Evolutionary conservation across 2,888 invertebrate genomes (phyloP), one percentile per base, ranked within the genome.

Genomic region (Arrhopalites spinosus): DNA sequence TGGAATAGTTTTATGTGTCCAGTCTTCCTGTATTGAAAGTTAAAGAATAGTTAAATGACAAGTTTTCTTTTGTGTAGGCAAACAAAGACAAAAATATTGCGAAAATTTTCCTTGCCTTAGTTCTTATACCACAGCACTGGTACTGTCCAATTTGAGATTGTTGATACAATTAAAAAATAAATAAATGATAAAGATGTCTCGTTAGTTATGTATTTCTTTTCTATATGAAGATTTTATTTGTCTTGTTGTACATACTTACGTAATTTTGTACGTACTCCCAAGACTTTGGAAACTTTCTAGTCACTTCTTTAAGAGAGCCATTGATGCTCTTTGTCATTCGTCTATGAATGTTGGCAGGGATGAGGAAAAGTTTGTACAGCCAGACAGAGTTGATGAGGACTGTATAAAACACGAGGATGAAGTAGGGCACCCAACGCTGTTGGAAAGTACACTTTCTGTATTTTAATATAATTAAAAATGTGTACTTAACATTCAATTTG

Each of bases 391-490:
- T 53, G 1, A 69, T n/a, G 15, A 69, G 11, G 8, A 69, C 50
- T 0, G 50, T 50, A 53, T 53, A 69, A 7, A 17, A 8, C 1
- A 69, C 2, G 7, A 50, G 29, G 1, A 53, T 20, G 7, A 69
- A 27, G 45, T 53, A 69, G 27, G 69, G 69, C 25, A 53, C 11
- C 69, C 69, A 69, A 11, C 69, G 69, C 69, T 69, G 27, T n/a
- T n/a, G 3, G 36, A 45, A 36, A 45, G 27, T 5, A 63, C 15
- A 27, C 5, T 15, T 25, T 11, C 63, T 25, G 11, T 27, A 27
- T 25, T 25, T 11, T 7, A 63, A 25, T 63, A 63, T 8, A 63
- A 63, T 23, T 63, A 5, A 27, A 15, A 8, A 27, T 20, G 27
- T 63, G 15, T 11, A 45, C 15, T 11, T 11, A 11, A 45, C 45